These are phyloP conservation scores for Ischnura elegans DNA, from an alignment of 2,888 invertebrate genomes.

Conservation along the genomic window DNA sequence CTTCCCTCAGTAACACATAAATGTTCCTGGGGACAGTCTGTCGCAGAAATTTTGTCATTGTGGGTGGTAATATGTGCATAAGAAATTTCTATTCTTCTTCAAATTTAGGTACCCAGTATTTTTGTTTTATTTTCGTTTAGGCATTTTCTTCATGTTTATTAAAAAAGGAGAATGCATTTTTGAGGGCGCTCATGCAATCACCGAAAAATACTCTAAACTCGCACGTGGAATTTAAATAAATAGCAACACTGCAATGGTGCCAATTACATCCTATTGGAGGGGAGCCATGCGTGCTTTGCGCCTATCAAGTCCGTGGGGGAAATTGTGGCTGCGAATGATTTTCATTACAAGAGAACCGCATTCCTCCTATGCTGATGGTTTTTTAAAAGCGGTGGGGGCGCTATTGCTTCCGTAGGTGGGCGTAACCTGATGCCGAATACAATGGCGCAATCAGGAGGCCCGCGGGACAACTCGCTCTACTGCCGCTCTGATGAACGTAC, in stretches of 20 bases:
- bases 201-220: too few relatives aligned
- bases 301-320: neutral
- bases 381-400: slow-evolving; percentile 20
- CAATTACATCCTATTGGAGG: slow-evolving; percentile 7
- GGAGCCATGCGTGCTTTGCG: neutral
- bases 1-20: too few relatives aligned
- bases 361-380: slow-evolving; percentile 38
- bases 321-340: neutral
- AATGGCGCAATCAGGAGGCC: slow-evolving; percentile 26
- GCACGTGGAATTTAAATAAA: neutral
- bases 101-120: too few relatives aligned
- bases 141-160: too few relatives aligned
- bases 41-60: too few relatives aligned
- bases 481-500: neutral
- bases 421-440: slow-evolving; percentile 45
- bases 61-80: too few relatives aligned
- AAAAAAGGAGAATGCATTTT: too few relatives aligned
- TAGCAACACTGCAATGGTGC: neutral
- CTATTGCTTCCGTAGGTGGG: neutral
- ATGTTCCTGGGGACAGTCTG: too few relatives aligned
- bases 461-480: neutral
- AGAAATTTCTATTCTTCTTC: too few relatives aligned
- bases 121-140: too few relatives aligned
- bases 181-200: too few relatives aligned
- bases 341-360: slow-evolving; percentile 13